Evolutionary conservation across 2,888 invertebrate genomes (phyloP).

Genomic region (Lasioglossum figueresi): DNA sequence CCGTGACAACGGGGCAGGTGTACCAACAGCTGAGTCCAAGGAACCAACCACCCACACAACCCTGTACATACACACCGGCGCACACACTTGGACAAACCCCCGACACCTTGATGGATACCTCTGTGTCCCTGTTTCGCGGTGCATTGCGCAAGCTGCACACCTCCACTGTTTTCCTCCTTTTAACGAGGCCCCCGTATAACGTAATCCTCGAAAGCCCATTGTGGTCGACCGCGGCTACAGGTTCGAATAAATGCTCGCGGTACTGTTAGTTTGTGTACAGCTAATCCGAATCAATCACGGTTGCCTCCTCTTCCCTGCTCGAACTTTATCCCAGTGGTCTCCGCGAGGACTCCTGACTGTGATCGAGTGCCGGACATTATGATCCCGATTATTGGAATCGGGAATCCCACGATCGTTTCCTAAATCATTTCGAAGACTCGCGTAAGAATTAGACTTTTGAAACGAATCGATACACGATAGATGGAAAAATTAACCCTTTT

Average conservation of each 20-base stretch:
- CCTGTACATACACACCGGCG: constrained; percentile 65
- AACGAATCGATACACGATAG: no score
- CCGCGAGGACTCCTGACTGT: background rate
- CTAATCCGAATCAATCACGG: constrained; percentile 5
- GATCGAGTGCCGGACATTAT: background rate
- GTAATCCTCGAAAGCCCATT: constrained; percentile 50
- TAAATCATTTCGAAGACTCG: background rate
- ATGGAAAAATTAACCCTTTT: no score
- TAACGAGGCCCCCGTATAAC: constrained; percentile 58
- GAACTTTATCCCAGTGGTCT: background rate
- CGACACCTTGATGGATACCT: constrained; percentile 73
- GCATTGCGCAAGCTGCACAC: constrained; percentile 71
- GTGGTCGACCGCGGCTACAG: constrained; percentile 3
- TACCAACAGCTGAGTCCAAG: constrained; percentile 77
- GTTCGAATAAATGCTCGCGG: constrained; percentile 8
- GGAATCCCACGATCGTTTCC: background rate
- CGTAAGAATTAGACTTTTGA: background rate
- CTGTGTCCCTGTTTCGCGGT: constrained; percentile 66
- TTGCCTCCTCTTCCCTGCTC: background rate
- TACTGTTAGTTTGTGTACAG: constrained; percentile 7
- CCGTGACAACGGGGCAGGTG: constrained; percentile 72
- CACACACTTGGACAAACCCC: constrained; percentile 64
- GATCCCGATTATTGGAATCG: background rate
- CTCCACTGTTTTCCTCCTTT: constrained; percentile 59
- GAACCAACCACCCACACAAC: constrained; percentile 75